These are phyloP conservation scores for Myiopsitta monachus DNA, from an alignment of 2,113 vertebrate species.

Conservation along the genomic window DNA sequence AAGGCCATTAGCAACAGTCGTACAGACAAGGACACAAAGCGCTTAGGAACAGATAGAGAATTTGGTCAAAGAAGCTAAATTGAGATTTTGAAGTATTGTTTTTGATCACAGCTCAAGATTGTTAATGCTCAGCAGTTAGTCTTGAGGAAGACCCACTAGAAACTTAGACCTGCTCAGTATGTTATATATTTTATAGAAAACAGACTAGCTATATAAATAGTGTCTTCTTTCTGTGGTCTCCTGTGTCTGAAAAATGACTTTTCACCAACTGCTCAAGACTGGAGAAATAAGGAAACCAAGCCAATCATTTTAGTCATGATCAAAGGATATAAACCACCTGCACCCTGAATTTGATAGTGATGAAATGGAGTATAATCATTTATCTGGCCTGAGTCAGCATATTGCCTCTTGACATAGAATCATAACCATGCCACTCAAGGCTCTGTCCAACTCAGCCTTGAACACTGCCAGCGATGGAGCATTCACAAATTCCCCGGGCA, in stretches of 20 bases:
- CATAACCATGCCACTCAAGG: too few relatives aligned
- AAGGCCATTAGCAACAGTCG: background rate
- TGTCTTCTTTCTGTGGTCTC: background rate
- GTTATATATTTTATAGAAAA: background rate
- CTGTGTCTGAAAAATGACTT: background rate
- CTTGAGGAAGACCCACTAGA: background rate
- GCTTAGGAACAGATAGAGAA: background rate
- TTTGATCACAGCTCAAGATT: background rate
- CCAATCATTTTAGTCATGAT: background rate
- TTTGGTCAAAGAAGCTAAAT: background rate
- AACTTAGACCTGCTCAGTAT: background rate
- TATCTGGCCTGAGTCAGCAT: background rate
- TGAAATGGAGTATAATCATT: background rate
- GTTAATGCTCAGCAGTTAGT: background rate
- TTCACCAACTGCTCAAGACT: background rate
- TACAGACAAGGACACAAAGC: background rate
- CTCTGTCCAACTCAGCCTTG: too few relatives aligned
- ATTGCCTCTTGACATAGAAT: background rate
- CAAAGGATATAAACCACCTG: background rate
- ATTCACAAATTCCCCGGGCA: too few relatives aligned
- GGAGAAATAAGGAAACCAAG: background rate
- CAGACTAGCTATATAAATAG: fast-evolving
- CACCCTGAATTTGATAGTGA: background rate
- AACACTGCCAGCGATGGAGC: too few relatives aligned
- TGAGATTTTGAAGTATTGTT: background rate